These are phyloP conservation scores for Amblyopsis rosae DNA, from an alignment of 2,113 vertebrate species.

Conservation along the genomic window DNA sequence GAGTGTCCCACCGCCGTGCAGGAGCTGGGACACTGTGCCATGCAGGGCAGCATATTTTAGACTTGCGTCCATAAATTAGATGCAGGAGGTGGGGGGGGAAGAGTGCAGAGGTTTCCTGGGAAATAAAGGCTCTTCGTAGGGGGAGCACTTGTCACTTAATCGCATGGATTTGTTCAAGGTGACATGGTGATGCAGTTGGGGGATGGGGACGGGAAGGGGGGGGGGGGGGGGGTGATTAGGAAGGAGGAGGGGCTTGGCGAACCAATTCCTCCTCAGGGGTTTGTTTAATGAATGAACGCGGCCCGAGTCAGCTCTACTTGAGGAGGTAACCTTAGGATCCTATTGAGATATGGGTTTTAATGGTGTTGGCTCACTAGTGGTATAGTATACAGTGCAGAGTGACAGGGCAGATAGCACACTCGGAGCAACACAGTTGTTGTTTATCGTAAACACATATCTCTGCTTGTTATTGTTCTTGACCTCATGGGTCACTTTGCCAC, in stretches of 20 bases:
- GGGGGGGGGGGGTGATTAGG: no score
- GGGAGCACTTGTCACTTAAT: conserved; percentile 75
- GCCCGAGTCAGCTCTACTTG: conserved; percentile 53
- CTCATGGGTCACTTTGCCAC: no score
- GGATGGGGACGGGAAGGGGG: conserved; percentile 30
- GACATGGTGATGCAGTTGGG: conserved; percentile 68
- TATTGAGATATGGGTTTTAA: conserved; percentile 56
- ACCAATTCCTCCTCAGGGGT: conserved; percentile 63
- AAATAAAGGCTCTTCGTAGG: conserved; percentile 67
- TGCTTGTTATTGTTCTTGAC: no score
- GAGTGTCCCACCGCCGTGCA: conserved; percentile 45
- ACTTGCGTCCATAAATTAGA: conserved; percentile 69
- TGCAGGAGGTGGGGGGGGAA: conserved; percentile 29
- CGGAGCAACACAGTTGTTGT: no score
- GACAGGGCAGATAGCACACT: conserved; percentile 8
- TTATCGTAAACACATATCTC: no score
- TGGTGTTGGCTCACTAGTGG: conserved; percentile 31
- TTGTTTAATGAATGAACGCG: conserved; percentile 67
- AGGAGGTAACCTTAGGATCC: conserved; percentile 17
- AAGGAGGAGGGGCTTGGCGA: not conserved
- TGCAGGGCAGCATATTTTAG: conserved; percentile 52
- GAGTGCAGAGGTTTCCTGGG: conserved; percentile 61
- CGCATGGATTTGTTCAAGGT: conserved; percentile 78
- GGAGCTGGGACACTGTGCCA: conserved; percentile 33
- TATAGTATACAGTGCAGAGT: conserved; percentile 13